Evolutionary conservation across 2,888 invertebrate species (phyloP).

Genomic region (Nysson spinosus): DNA sequence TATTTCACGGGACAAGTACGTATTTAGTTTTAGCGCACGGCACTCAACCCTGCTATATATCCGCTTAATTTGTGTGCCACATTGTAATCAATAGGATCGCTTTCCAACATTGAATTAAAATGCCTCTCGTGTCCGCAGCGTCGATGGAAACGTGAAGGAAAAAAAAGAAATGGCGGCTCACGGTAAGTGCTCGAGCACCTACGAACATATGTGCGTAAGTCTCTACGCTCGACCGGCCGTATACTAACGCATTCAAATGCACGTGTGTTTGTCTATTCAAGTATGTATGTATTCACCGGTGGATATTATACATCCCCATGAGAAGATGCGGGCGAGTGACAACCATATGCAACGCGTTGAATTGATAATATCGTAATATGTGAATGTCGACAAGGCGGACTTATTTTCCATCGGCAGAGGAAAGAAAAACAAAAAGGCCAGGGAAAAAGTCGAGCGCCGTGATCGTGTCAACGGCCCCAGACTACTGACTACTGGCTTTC

Average conservation of each 20-base stretch:
- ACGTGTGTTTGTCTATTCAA: slow-evolving; percentile 47
- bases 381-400: slow-evolving; percentile 64
- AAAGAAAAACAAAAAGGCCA: no score
- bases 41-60: slow-evolving; percentile 20
- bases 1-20: slow-evolving; percentile 42
- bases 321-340: slow-evolving; percentile 73
- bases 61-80: slow-evolving; percentile 39
- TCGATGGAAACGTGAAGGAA: slow-evolving; percentile 22
- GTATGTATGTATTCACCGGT: slow-evolving; percentile 55
- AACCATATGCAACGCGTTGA: slow-evolving; percentile 69
- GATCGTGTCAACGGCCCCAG: no score
- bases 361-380: slow-evolving; percentile 72
- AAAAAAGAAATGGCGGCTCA: slow-evolving; percentile 18
- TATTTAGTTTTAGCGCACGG: slow-evolving; percentile 13
- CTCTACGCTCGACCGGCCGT: slow-evolving; percentile 34
- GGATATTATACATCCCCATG: slow-evolving; percentile 66
- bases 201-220: slow-evolving; percentile 22
- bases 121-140: slow-evolving; percentile 35
- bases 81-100: slow-evolving; percentile 46
- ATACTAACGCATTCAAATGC: slow-evolving; percentile 59
- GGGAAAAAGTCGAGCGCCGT: no score
- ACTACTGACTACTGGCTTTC: no score
- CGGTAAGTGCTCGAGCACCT: slow-evolving; percentile 25
- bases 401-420: no score
- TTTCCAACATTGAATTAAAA: slow-evolving; percentile 49